Evolutionary conservation across 2,113 vertebrate species (phyloP).

Genomic region (Python bivittatus): DNA sequence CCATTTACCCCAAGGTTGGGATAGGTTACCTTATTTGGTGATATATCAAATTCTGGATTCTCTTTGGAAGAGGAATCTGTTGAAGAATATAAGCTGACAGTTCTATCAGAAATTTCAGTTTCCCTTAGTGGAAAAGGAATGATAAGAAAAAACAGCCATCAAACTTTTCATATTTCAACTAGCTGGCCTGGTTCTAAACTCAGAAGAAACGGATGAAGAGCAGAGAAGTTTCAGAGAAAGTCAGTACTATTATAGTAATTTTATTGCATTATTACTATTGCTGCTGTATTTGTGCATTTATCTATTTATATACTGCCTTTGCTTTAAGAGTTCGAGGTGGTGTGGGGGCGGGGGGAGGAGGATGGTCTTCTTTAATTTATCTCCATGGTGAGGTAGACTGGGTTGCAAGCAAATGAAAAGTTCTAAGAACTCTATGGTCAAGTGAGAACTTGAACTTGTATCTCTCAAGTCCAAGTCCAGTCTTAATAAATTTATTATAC

Average conservation of each 20-base stretch:
- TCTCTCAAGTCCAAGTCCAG: too few relatives aligned
- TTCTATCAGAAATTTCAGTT: neutral
- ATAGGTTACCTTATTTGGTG: slow-evolving; percentile 29
- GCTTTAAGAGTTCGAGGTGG: too few relatives aligned
- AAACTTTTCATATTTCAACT: neutral
- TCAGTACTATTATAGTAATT: neutral
- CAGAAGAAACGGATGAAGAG: neutral
- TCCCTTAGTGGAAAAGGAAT: neutral
- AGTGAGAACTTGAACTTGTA: too few relatives aligned
- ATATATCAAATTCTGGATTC: slow-evolving; percentile 29
- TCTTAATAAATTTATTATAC: too few relatives aligned
- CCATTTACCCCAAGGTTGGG: neutral
- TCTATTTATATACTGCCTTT: too few relatives aligned
- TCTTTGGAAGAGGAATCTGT: neutral
- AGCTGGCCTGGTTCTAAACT: neutral
- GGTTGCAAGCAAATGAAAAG: too few relatives aligned
- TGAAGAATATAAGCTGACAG: neutral
- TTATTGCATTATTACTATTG: too few relatives aligned
- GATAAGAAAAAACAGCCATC: neutral
- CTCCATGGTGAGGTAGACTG: too few relatives aligned
- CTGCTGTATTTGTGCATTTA: too few relatives aligned
- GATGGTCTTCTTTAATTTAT: too few relatives aligned
- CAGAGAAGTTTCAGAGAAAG: neutral
- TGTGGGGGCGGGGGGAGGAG: too few relatives aligned
- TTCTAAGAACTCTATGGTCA: too few relatives aligned